phyloP scores from a whole-genome alignment of 2,888 invertebrate species.

The Ephialtes manifestator region DNA sequence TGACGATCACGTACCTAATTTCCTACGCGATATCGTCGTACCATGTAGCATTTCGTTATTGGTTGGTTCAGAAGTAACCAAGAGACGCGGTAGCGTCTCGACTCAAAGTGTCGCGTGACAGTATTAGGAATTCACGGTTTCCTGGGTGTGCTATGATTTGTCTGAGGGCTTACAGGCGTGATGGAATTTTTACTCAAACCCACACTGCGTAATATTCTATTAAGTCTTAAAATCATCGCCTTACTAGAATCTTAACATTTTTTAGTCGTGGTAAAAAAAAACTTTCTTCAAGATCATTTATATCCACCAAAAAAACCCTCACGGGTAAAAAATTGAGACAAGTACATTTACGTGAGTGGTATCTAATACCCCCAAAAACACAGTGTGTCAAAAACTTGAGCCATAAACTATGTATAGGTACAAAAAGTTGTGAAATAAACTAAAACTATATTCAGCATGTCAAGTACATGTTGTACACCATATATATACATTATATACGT shows the following conservation, averaged over 20 bases:
- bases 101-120: background rate
- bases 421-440: too few relatives aligned
- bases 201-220: background rate
- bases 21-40: constrained; percentile 79
- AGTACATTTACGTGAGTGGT: too few relatives aligned
- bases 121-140: background rate
- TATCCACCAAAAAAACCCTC: too few relatives aligned
- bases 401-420: too few relatives aligned
- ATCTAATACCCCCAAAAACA: too few relatives aligned
- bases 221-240: background rate
- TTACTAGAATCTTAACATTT: background rate
- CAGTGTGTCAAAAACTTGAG: too few relatives aligned
- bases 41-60: constrained; percentile 77
- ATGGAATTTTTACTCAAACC: background rate
- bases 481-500: too few relatives aligned
- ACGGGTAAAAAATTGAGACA: too few relatives aligned
- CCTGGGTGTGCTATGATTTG: background rate
- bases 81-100: background rate
- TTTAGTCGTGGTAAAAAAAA: background rate
- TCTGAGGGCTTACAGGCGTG: background rate
- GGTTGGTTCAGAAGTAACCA: constrained; percentile 37
- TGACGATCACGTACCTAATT: constrained; percentile 80
- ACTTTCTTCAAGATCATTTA: too few relatives aligned
- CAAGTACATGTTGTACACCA: too few relatives aligned
- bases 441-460: too few relatives aligned